Evolutionary conservation across 2,113 vertebrate species (phyloP), one percentile per base, ranked within the genome.

Genomic region (Sciurus niger): DNA sequence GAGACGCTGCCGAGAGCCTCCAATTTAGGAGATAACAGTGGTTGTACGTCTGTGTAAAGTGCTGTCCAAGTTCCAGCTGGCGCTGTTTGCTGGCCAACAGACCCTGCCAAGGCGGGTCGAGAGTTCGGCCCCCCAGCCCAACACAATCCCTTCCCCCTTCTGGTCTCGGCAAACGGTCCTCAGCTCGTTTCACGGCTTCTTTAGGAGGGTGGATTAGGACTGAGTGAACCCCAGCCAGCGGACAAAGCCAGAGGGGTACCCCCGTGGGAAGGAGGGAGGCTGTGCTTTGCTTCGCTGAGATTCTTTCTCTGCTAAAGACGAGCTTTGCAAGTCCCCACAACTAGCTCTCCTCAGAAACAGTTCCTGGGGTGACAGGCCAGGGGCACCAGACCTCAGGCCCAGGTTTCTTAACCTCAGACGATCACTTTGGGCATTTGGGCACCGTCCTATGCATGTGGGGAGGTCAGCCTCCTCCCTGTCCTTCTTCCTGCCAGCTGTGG

Each of bases 11-110:
- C 98, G 37, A 96, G 98, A 98, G 91, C 91, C 98, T 98, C 98
- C 95, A 97, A 97, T 97, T 97, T 96, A 98, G 83, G 80, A 98
- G 96, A 98, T 98, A 98, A 98, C 98, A 97, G 94, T 98, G 96
- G 97, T 97, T 98, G 96, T 98, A 95, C 34, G 70, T 94, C 96
- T 98, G 96, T 97, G 60, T 84, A 94, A 96, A 97, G 96, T 51
- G 65, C 85, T 95, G 97, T 97, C 97, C 93, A 90, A 90, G 92
- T 83, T 43, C 97, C 97, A 98, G 96, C 96, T 98, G 98, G 95
- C 93, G 89, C 95, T 84, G 77, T 97, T 98, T 98, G 94, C 97
- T 97, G 96, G 68, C 83, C 94, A 90, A 84, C 90, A 97, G 97
- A 96, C 63, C 97, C 37, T 83, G 97, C 97, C 78, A 85, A 89